Evolutionary conservation across 92 coral and sea anemone species (phyloP), one percentile per base, ranked within the genome.

Genomic region (Siderastrea radians): DNA sequence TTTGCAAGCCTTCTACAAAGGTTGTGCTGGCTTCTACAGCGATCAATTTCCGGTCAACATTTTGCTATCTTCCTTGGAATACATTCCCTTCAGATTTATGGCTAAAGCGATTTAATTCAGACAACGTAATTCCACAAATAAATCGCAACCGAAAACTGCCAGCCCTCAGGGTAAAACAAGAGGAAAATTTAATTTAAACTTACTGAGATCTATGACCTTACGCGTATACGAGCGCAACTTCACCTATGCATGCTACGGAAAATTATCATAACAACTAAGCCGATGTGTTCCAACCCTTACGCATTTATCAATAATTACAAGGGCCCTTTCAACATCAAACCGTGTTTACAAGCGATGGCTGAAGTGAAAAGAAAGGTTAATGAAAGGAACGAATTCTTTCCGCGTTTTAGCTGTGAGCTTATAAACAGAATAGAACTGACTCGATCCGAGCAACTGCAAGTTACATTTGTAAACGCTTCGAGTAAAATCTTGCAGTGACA

Each of bases 1-100:
- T 4, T 6, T 53, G 10, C 57, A 53, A 53, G 57, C 57, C 10
- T 10, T 1, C 57, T 53, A 10, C 57, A 10, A 53, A 53, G 5
- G 57, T 2, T 53, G 57, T 10, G 10, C 1, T 66, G 71, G 8
- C 3, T 54, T 65, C 61, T 55, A 1, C 17, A 46, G 55, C 45
- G 10, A 7, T 57, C 69, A 16, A 68, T 81, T 82, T 82, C 77
- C 86, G 86, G 86, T 82, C 77, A 54, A 45, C 49, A 51, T 65
- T 55, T 61, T 48, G 3, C 57, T 68, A 59, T 5, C 47, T 7
- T 2, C 57, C 16, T 15, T 8, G 16, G 45, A 13, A 54, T 1
- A 80, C 48, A 59, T 70, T 68, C 12, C 19, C 45, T 69, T 54
- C 47, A n/a, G 5, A 6, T n/a, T 58, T 38, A 66, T 13, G 6